Base-by-base conservation (phyloP, 2,113 vertebrate species). In the Phyllostomus hastatus region DNA sequence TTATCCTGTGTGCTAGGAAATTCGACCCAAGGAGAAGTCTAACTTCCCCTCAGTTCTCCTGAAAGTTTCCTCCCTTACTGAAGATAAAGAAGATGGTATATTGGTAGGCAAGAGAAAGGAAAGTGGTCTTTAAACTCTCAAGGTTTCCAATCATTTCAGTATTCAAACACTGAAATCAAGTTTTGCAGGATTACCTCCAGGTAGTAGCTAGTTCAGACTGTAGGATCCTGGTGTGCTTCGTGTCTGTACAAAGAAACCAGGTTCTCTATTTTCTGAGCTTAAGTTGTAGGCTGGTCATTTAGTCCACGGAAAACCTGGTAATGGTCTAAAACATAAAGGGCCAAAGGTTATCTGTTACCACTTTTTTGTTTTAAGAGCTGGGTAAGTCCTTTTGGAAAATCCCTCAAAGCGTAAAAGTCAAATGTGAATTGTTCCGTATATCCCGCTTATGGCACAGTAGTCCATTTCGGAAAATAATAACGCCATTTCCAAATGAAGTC, bases 401-500 rank as follows among this genome's bases (percentile, higher is more conserved):
- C 1, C 38, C n/a, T 61, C 12, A 31, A 90, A 85, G 75, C 69
- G 11, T 89, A 66, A 73, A 90, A 95, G 64, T 89, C 94, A 72
- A 91, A 86, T 43, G 20, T 50, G 72, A 94, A 41, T 54, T 41
- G 6, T 92, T 59, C 90, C 67, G 35, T 52, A 82, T 69, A 75
- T 50, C 54, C 67, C 10, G 10, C 73, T 92, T 57, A 33, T 64
- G 38, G 28, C 41, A 48, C 41, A 14, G 31, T 28, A 48, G 75
- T 90, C 83, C 52, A 16, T 84, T 94, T 96, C 91, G 94, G 57
- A 83, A 96, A 96, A 82, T 91, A 94, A 95, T 86, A 95, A 66
- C 0, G 0, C 46, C 90, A 91, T 91, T 95, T 88, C 85, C 35
- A 81, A 97, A 95, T 89, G 91, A 94, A 93, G 69, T 91, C 19